Evolutionary conservation across 2,888 invertebrate species (phyloP).

Genomic region (Nomada fabriciana): DNA sequence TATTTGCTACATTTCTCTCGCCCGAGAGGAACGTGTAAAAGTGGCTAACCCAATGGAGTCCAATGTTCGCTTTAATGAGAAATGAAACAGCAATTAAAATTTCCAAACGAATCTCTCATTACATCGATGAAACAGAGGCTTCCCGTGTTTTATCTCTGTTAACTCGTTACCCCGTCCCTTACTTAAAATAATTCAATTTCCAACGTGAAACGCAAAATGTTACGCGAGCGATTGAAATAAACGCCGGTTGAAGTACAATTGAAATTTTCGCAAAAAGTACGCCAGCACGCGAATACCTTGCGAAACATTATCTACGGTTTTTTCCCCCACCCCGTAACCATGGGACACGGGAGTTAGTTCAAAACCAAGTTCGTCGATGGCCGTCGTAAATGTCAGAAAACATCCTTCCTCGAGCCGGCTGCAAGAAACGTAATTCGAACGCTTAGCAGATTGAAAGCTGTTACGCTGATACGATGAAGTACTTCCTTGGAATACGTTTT

Average conservation of each 20-base stretch:
- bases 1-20: constrained; percentile 13
- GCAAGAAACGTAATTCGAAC: constrained; percentile 65
- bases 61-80: not conserved
- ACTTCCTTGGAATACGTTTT: constrained; percentile 38
- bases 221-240: not conserved
- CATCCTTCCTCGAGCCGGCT: constrained; percentile 56
- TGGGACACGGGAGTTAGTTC: constrained; percentile 47
- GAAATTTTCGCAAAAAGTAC: constrained; percentile 7
- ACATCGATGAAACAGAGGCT: not conserved
- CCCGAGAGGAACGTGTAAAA: not conserved
- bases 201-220: not conserved
- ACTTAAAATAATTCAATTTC: not conserved
- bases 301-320: constrained; percentile 41
- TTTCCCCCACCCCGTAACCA: constrained; percentile 25
- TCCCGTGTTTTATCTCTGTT: not conserved
- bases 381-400: constrained; percentile 67
- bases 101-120: not conserved
- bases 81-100: not conserved
- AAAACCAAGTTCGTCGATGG: constrained; percentile 57
- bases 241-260: not conserved
- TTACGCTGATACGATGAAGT: constrained; percentile 50
- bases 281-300: constrained; percentile 24
- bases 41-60: constrained; percentile 2
- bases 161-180: not conserved
- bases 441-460: constrained; percentile 57